These are phyloP conservation scores for Scaptomyza caliginosa DNA, from an alignment of 2,888 invertebrate species.

Conservation along the genomic window DNA sequence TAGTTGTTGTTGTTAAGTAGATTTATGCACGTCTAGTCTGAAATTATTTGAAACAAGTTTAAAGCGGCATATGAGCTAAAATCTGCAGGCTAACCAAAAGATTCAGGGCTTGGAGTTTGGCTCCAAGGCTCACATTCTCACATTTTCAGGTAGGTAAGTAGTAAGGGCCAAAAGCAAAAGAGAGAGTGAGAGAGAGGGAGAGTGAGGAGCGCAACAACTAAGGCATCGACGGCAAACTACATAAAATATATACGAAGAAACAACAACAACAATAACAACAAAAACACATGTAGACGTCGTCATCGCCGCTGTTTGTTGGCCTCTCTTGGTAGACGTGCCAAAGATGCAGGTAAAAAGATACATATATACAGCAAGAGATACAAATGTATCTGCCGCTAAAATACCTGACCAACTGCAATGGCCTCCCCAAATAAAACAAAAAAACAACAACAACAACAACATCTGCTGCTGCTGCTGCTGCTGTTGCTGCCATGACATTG, in stretches of 20 bases:
- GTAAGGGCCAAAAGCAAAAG: constrained; percentile 49
- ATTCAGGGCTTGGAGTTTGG: constrained; percentile 19
- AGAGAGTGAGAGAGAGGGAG: background rate
- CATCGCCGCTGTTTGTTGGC: constrained; percentile 45
- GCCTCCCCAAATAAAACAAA: constrained; percentile 35
- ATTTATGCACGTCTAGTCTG: constrained; percentile 79
- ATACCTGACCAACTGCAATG: constrained; percentile 66
- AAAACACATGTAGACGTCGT: constrained; percentile 70
- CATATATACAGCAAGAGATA: constrained; percentile 38
- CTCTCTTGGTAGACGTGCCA: constrained; percentile 65
- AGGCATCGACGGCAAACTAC: constrained; percentile 43
- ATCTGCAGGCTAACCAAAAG: constrained; percentile 37
- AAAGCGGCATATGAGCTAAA: constrained; percentile 62
- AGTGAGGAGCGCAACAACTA: constrained; percentile 26
- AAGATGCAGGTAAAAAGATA: constrained; percentile 78
- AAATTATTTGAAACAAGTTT: constrained; percentile 78
- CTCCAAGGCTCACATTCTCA: constrained; percentile 9
- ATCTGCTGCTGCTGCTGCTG: constrained; percentile 5
- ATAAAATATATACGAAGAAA: constrained; percentile 41
- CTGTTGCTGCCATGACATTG: constrained; percentile 57
- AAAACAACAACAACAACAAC: too few relatives aligned
- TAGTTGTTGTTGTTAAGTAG: constrained; percentile 70
- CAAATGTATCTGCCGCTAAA: constrained; percentile 66
- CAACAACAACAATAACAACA: constrained; percentile 44
- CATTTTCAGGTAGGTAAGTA: constrained; percentile 28